Evolutionary conservation across 2,888 invertebrate genomes (phyloP), one percentile per base, ranked within the genome.

Genomic region (Nomada fucata): DNA sequence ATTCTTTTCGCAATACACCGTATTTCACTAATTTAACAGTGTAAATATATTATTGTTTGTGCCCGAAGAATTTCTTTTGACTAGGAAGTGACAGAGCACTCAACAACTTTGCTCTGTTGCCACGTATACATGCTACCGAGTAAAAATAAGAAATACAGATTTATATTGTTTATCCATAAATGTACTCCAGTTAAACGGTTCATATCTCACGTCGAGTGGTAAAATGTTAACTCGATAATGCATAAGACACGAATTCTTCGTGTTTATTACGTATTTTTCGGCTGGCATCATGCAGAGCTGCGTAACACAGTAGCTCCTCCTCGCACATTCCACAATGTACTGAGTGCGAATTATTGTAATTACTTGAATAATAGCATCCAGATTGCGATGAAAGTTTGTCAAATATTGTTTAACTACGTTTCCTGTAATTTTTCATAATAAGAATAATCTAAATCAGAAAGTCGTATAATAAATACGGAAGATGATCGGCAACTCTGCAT

Each of bases 261-360:
- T 65, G 80, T 87, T 85, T 85, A 79, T 85, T 80, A 75, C 81
- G 86, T 83, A 88, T 90, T 91, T 89, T 88, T 71, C 84, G 82
- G 86, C 86, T 88, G 89, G 91, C 92, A 92, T 92, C 89, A 89
- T 89, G 89, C 90, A 90, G 92, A 93, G 92, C 92, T 91, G 93
- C 93, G 93, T 93, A 93, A 93, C 91, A 93, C 93, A 91, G 93
- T 93, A 93, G 93, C 93, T 91, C 88, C 90, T 89, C 91, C 91
- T 92, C 87, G 91, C 90, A 90, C 93, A 93, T 93, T 93, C 93
- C 93, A 93, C 91, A 91, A 91, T 90, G 91, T 91, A 93, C 93
- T 93, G 90, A 93, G 91, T 82, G 76, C 76, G 81, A 89, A 90
- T 89, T 83, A 83, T 72, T 70, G 42, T 60, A 89, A 88, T 77